Conservation (phyloP, 92 coral and sea anemone species). For the Actinostola sp. region DNA sequence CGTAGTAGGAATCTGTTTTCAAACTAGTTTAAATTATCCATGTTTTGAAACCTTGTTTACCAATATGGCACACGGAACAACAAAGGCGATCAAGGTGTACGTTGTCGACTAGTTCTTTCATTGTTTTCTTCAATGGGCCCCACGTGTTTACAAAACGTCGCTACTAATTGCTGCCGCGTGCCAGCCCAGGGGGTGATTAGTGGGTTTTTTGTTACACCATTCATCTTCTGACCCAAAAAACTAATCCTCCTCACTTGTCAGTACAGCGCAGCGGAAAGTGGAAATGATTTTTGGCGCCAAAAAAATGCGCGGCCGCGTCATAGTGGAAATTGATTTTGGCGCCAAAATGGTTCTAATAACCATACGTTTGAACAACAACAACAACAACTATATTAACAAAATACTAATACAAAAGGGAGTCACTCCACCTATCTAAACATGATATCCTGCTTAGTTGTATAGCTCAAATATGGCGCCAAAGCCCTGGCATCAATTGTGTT, state of each 20-base stretch:
- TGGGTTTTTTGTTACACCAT: slow-evolving; percentile 6
- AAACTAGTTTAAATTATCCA: background rate
- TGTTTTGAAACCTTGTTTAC: slow-evolving; percentile 8
- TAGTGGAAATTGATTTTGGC: background rate
- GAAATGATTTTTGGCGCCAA: slow-evolving; percentile 1
- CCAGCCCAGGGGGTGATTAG: slow-evolving; percentile 52
- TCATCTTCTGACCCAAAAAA: slow-evolving; percentile 1
- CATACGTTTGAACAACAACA: background rate
- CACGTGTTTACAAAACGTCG: slow-evolving; percentile 69
- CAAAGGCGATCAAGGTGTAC: slow-evolving; percentile 8
- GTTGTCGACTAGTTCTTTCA: background rate
- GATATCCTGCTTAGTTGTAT: too few species aligned
- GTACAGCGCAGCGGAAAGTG: background rate
- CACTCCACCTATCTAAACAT: too few species aligned
- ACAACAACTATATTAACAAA: background rate
- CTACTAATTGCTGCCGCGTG: slow-evolving; percentile 75
- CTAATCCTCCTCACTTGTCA: slow-evolving; percentile 5
- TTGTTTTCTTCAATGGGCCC: slow-evolving; percentile 24
- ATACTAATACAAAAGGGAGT: too few species aligned
- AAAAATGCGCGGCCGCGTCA: background rate
- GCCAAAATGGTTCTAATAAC: background rate
- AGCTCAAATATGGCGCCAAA: too few species aligned
- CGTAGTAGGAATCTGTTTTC: background rate
- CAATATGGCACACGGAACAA: slow-evolving; percentile 14
- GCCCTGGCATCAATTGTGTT: too few species aligned